Base-by-base conservation (phyloP, 1,140 invertebrate species). In the Lamellibrachia luymesi region DNA sequence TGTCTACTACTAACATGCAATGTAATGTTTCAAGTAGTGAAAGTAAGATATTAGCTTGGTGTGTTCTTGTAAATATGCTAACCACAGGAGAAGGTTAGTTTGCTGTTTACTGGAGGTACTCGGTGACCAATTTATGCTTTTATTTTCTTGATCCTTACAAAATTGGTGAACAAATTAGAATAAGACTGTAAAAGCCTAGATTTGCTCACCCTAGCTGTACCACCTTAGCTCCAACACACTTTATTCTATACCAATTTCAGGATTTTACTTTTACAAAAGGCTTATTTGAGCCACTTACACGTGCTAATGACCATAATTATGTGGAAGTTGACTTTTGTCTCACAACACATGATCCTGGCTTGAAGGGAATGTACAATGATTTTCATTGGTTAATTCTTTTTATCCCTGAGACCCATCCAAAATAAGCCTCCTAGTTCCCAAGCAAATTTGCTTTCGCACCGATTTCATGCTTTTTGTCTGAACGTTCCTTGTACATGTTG, bases 51-150 rank as follows among this genome's bases (percentile, higher is more conserved):
- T 93, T 93, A 22, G 50, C 80, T 56, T 92, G 56, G 50, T 91
- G 89, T 38, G 92, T 56, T 80, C 90, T 38, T 91, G 51, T 38
- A 91, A 92, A 27, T 50, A 91, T 89, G 6, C 25, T 22, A 51
- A 50, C 49, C 91, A 92, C 50, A 93, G 90, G 50, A 51, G 7
- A 17, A 92, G 80, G 80, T 50, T 50, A 56, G 92, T 64, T 92
- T 92, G 51, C 56, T 51, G 80, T 56, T 56, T 2, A 52, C n/a
- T 80, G 64, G 64, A 22, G 2, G 25, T 80, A 51, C 56, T 92
- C n/a, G 13, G 50, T 25, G 4, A 22, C 5, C 50, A 27, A 50
- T 27, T 8, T 64, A 56, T 92, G 8, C 4, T 89, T 92, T 25
- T 56, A 56, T 56, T 7, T 56, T 80, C 64, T 80, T 80, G 8